These are phyloP conservation scores for Lycocorax pyrrhopterus DNA, from an alignment of 2,113 vertebrate genomes.

Conservation along the genomic window DNA sequence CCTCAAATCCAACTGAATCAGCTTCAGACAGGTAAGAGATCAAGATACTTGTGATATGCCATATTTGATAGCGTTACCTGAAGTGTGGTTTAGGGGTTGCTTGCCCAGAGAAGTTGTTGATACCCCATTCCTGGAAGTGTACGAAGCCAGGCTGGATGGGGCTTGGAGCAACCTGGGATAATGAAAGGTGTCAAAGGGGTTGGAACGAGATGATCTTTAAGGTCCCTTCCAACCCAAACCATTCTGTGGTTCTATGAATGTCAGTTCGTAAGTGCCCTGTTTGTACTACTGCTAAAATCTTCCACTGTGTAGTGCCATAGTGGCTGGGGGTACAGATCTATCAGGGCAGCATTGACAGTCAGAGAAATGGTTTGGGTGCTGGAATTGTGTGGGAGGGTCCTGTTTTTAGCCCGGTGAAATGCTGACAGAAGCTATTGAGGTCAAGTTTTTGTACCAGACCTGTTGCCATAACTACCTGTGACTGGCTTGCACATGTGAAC, in stretches of 20 bases:
- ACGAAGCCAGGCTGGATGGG: background rate
- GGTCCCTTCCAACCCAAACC: background rate
- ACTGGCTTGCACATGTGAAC: background rate
- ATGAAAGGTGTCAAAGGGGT: background rate
- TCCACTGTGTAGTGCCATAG: accelerated
- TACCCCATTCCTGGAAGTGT: background rate
- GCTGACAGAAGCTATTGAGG: background rate
- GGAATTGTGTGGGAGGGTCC: background rate
- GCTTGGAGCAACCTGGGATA: background rate
- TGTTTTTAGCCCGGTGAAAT: background rate
- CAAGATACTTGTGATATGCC: too few species aligned
- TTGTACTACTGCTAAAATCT: background rate
- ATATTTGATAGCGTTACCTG: background rate
- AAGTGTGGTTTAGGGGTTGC: background rate
- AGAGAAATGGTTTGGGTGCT: background rate
- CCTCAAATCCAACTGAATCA: conserved; percentile 84
- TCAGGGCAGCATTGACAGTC: background rate
- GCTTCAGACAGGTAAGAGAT: conserved; percentile 83
- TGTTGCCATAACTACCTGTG: background rate
- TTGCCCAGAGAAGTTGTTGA: background rate
- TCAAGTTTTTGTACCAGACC: background rate
- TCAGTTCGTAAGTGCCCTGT: background rate
- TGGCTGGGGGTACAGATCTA: background rate
- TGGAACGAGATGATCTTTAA: background rate
- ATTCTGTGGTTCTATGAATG: background rate